phyloP scores from a whole-genome alignment of 1,140 invertebrate species.

The Drosophila teissieri region DNA sequence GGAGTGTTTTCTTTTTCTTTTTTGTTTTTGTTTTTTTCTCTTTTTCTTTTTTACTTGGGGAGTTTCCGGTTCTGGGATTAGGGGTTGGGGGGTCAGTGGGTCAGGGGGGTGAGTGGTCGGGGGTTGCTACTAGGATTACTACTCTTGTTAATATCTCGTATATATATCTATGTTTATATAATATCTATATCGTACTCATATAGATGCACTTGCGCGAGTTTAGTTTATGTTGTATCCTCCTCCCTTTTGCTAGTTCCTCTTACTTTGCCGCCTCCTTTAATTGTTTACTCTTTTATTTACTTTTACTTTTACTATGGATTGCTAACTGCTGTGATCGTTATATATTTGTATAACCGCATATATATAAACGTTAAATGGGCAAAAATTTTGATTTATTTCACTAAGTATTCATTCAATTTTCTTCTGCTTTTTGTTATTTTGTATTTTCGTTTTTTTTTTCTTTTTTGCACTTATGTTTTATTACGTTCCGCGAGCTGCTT shows the following conservation, averaged over 20 bases:
- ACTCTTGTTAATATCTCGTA: conserved; percentile 37
- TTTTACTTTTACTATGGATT: conserved; percentile 25
- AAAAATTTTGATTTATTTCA: conserved; percentile 82
- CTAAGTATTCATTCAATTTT: conserved; percentile 47
- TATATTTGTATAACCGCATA: conserved; percentile 38
- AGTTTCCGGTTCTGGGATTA: not conserved
- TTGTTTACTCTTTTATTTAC: conserved; percentile 3
- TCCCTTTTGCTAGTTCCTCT: not conserved
- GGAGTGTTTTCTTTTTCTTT: not conserved
- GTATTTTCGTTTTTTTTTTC: not conserved
- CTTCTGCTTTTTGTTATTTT: conserved; percentile 33
- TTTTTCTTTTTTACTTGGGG: not conserved
- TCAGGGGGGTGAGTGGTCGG: not conserved
- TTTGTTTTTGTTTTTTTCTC: too few relatives aligned
- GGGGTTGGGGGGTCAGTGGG: not conserved
- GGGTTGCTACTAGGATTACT: conserved; percentile 41
- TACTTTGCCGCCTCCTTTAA: conserved; percentile 1
- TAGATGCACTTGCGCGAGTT: conserved; percentile 55
- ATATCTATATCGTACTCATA: conserved; percentile 43
- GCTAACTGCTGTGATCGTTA: conserved; percentile 33
- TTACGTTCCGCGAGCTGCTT: conserved; percentile 41
- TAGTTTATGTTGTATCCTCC: conserved; percentile 33
- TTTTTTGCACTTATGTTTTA: conserved; percentile 24
- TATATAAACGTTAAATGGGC: conserved; percentile 59
- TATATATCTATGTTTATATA: conserved; percentile 37